Evolutionary conservation across 2,113 vertebrate genomes (phyloP), one percentile per base, ranked within the genome.

Genomic region (Myotis davidii): DNA sequence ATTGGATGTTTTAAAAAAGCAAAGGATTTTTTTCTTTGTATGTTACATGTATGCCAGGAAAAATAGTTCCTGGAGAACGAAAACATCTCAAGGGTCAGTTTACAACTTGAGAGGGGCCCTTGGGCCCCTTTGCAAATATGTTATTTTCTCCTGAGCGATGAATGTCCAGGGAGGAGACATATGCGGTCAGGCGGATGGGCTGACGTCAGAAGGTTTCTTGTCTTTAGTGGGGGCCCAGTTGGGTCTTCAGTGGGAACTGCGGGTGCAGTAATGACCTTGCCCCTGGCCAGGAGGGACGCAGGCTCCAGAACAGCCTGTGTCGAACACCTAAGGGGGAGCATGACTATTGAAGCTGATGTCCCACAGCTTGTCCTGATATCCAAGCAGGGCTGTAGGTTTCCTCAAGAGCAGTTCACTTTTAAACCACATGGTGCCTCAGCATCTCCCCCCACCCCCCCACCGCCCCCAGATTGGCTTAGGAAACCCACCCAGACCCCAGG

Each of bases 61-160:
- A 96, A 97, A 97, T 92, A 97, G 95, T 97, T 96, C 92, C 85
- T 93, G 84, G 88, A 92, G 96, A 97, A 97, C 89, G 92, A 97
- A 97, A 97, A 96, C 92, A 97, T 96, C 95, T 95, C 6, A 1
- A 92, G 96, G 95, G 96, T 95, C 88, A 93, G 73, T 97, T 97
- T 96, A 90, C 90, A 97, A 96, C 88, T 87, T 95, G 94, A 97
- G 95, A 92, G 48, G 86, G 85, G 34, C 87, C 3, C 0, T 85
- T 82, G 95, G 81, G 77, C 76, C 76, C 61, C 45, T 12, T 93
- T 93, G 65, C 67, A 37, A 86, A 93, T 77, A 82, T 82, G 90
- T 90, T 52, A 74, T 96, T 95, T 97, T 97, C 76, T 95, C 29
- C 6, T 1, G 21, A 94, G 29, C 13, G 7, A 25, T 39, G 48